Evolutionary conservation across 2,797 vertebrate species (phyloP).

Genomic region (Galago senegalensis): DNA sequence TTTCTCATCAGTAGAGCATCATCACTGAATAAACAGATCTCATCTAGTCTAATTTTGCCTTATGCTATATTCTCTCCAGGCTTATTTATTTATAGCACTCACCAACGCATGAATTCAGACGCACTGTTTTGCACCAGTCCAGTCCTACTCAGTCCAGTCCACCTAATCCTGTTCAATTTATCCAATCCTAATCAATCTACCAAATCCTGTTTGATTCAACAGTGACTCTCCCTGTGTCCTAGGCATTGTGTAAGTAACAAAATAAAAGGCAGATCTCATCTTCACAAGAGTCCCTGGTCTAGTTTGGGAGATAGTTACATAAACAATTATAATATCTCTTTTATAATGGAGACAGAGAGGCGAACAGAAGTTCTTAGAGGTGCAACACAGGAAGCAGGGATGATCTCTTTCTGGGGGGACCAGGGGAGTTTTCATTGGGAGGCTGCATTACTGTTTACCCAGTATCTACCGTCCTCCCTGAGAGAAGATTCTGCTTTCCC

Average conservation of each 20-base stretch:
- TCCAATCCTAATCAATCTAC: not conserved
- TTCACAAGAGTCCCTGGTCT: not conserved
- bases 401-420: not conserved
- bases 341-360: rapidly evolving
- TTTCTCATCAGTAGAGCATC: not conserved
- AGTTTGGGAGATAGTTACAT: not conserved
- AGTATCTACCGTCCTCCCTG: not conserved
- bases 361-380: not conserved
- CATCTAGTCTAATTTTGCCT: not conserved
- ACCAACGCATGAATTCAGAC: not conserved
- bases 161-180: not conserved
- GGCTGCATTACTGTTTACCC: not conserved
- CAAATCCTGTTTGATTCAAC: not conserved
- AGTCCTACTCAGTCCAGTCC: not conserved
- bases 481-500: not conserved
- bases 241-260: not conserved
- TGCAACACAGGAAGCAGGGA: not conserved
- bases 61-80: not conserved
- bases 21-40: not conserved
- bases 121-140: not conserved
- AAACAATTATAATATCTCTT: not conserved
- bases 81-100: not conserved
- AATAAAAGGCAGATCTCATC: not conserved
- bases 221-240: not conserved
- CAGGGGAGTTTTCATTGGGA: not conserved